Evolutionary conservation across 2,797 vertebrate species (phyloP).

Genomic region (Gorsachius magnificus): DNA sequence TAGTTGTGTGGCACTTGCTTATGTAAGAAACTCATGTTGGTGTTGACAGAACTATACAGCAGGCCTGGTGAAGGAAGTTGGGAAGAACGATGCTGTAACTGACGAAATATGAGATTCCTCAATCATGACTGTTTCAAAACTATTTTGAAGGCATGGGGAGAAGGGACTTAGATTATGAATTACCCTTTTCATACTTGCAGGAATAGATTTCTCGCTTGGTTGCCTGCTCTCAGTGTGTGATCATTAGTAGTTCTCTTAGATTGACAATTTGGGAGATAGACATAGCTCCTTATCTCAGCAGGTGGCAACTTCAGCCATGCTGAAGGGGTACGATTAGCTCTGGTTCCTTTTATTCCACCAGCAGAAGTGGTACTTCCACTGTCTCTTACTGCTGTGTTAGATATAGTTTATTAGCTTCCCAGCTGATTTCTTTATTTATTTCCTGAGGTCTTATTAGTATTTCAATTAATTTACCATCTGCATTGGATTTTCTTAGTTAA

Average conservation of each 20-base stretch:
- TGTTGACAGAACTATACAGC: neutral
- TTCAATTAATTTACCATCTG: conserved; percentile 56
- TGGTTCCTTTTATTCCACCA: neutral
- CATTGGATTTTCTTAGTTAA: conserved; percentile 45
- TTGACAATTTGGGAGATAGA: conserved; percentile 59
- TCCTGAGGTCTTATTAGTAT: conserved; percentile 40
- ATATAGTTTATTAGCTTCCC: conserved; percentile 49
- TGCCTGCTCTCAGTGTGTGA: conserved; percentile 55
- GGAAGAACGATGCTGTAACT: neutral
- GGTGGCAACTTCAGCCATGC: conserved; percentile 20
- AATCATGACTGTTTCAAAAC: conserved; percentile 16
- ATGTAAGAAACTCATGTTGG: neutral
- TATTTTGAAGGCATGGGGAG: conserved; percentile 16
- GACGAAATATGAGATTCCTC: neutral
- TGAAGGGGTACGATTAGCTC: neutral
- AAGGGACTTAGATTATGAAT: conserved; percentile 47
- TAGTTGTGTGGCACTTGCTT: neutral
- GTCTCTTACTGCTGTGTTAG: conserved; percentile 34
- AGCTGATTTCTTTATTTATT: conserved; percentile 50
- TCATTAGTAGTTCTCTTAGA: conserved; percentile 59
- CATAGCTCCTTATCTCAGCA: conserved; percentile 50
- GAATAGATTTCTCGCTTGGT: conserved; percentile 45
- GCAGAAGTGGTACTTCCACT: conserved; percentile 8
- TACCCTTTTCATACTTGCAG: conserved; percentile 43
- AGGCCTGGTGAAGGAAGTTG: neutral